Conservation (phyloP, 2,113 vertebrate species). For the Mystacornis crossleyi region DNA sequence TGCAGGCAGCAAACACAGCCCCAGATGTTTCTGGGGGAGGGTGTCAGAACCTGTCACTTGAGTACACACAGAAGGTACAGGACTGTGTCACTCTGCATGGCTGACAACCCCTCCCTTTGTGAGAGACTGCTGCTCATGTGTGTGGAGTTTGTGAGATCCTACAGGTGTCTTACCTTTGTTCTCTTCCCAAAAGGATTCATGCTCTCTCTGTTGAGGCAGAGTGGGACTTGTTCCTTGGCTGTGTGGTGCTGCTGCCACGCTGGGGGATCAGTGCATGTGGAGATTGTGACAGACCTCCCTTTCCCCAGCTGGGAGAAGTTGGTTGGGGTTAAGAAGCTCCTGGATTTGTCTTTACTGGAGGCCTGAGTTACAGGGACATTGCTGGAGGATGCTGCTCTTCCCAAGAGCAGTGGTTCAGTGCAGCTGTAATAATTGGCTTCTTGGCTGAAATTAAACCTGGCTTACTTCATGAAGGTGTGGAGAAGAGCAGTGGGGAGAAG, state of each 20-base stretch:
- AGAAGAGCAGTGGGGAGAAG: background rate
- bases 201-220: background rate
- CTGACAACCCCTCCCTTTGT: background rate
- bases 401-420: background rate
- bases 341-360: background rate
- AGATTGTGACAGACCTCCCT: background rate
- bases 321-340: background rate
- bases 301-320: background rate
- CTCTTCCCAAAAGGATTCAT: background rate
- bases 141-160: accelerated
- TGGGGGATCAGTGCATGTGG: background rate
- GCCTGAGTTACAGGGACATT: background rate
- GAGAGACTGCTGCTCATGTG: accelerated
- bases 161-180: accelerated
- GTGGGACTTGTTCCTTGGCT: background rate
- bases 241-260: background rate
- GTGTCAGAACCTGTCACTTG: background rate
- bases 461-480: background rate
- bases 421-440: background rate
- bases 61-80: background rate
- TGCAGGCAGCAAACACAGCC: background rate
- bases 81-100: background rate
- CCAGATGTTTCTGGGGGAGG: background rate
- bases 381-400: background rate
- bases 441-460: background rate